Evolutionary conservation across 2,888 invertebrate species (phyloP).

Genomic region (Chaitophorus viminalis): DNA sequence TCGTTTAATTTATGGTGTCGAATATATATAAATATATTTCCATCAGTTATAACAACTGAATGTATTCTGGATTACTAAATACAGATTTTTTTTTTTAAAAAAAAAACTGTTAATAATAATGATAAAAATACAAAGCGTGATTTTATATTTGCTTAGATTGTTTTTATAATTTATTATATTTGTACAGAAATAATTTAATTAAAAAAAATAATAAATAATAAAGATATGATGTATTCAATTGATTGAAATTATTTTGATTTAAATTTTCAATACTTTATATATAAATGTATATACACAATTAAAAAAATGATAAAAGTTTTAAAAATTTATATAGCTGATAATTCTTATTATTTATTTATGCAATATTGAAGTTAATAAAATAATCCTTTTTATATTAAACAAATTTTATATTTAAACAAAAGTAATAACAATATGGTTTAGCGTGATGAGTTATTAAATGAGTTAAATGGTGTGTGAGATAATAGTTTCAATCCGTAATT

Average conservation of each 20-base stretch:
- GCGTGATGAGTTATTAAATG: not conserved
- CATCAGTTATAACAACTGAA: constrained; percentile 42
- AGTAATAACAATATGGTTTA: not conserved
- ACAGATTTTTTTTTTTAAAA: constrained; percentile 48
- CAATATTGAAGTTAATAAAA: not conserved
- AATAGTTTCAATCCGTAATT: not conserved
- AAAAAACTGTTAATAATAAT: constrained; percentile 47
- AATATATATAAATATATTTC: constrained; percentile 48
- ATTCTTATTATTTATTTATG: not conserved
- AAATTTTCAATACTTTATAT: not conserved
- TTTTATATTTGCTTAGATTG: constrained; percentile 37
- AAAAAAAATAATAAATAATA: not conserved
- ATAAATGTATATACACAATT: not conserved
- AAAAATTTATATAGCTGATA: too few relatives aligned
- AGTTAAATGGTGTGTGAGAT: not conserved
- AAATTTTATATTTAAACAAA: not conserved
- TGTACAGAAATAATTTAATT: not conserved
- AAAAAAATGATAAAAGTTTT: not conserved
- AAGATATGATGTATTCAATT: not conserved
- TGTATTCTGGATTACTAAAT: constrained; percentile 58
- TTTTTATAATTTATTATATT: constrained; percentile 42
- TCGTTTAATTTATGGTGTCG: constrained; percentile 57
- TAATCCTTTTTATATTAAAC: not conserved
- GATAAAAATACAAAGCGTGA: constrained; percentile 47
- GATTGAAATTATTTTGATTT: not conserved